phyloP scores from a whole-genome alignment of 2,113 vertebrate genomes.

The Corythaeola cristata region DNA sequence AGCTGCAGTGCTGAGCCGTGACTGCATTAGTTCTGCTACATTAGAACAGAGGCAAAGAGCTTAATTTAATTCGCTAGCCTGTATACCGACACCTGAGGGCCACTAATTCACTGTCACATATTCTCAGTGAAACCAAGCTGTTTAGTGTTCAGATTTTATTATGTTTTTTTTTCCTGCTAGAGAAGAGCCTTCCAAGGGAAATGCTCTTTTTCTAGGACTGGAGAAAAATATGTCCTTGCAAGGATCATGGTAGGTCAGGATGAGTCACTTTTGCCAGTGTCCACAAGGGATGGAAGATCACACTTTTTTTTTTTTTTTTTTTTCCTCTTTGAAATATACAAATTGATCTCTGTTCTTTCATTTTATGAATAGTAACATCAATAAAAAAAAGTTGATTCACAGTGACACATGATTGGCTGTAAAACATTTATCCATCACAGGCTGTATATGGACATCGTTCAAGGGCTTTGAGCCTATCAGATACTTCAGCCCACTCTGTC shows the following conservation, averaged over 20 bases:
- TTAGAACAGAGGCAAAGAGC: constrained; percentile 62
- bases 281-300: background rate
- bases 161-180: background rate
- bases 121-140: constrained; percentile 5
- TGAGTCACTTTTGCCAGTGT: constrained; percentile 2
- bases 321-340: background rate
- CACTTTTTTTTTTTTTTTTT: background rate
- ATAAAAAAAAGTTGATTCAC: constrained; percentile 12
- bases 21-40: constrained; percentile 70
- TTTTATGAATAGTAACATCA: background rate
- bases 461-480: constrained; percentile 8
- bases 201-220: background rate
- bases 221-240: background rate
- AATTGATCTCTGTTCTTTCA: background rate
- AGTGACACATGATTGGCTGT: background rate
- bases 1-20: constrained; percentile 55
- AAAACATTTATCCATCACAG: background rate
- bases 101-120: constrained; percentile 64
- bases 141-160: background rate
- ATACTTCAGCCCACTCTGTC: background rate
- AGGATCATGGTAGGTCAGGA: background rate
- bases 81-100: constrained; percentile 54
- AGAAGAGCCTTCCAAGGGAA: background rate
- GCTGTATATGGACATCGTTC: background rate
- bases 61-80: constrained; percentile 63